Conservation (phyloP, 2,113 vertebrate species). For the Pluvialis apricaria region DNA sequence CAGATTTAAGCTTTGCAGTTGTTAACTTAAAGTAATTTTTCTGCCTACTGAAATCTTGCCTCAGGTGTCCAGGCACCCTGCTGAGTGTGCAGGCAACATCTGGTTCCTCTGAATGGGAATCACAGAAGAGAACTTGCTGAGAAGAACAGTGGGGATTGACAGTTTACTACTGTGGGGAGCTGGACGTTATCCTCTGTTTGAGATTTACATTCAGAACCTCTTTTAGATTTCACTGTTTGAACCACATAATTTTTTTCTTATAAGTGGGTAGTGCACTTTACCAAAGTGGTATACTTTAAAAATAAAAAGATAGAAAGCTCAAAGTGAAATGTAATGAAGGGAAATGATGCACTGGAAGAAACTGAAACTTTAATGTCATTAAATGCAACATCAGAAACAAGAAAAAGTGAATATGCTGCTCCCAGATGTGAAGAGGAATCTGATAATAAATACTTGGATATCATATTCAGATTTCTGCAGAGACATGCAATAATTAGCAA, state of each 20-base stretch:
- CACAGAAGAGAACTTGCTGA: not conserved
- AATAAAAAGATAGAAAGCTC: not conserved
- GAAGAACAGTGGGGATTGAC: not conserved
- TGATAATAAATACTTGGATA: not conserved
- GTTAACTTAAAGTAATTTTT: not conserved
- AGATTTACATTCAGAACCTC: not conserved
- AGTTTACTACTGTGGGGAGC: not conserved
- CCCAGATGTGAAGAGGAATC: not conserved
- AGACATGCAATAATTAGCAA: not conserved
- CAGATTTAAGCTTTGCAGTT: not conserved
- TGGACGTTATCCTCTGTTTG: not conserved
- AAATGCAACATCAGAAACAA: not conserved
- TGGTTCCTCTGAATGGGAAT: not conserved
- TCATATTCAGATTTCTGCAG: not conserved
- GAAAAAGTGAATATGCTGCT: not conserved
- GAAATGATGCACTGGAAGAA: not conserved
- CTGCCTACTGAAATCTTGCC: not conserved
- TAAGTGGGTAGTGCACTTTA: not conserved
- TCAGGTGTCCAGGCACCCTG: not conserved
- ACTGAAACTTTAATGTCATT: not conserved
- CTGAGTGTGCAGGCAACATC: not conserved
- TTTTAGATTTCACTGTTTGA: not conserved
- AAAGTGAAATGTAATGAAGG: not conserved
- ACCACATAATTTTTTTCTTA: fast-evolving
- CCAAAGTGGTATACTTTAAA: not conserved